Evolutionary conservation across 2,113 vertebrate genomes (phyloP).

Genomic region (Taurulus bubalis): DNA sequence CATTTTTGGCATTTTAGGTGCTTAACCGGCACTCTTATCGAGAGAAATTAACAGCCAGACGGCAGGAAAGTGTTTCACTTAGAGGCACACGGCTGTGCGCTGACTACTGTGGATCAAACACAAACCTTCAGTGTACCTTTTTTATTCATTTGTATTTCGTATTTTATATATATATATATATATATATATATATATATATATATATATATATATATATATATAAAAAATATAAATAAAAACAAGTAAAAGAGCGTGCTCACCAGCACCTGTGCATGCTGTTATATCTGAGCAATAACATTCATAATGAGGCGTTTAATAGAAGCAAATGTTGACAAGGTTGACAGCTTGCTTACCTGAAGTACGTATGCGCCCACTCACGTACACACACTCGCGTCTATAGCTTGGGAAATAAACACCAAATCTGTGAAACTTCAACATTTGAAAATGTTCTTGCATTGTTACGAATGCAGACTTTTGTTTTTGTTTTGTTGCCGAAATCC

Average conservation of each 20-base stretch:
- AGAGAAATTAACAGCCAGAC: conserved; percentile 44
- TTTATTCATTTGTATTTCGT: not conserved
- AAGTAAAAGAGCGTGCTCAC: too few species aligned
- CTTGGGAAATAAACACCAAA: not conserved
- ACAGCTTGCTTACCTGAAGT: not conserved
- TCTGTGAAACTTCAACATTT: not conserved
- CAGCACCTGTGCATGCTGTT: not conserved
- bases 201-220: too few species aligned
- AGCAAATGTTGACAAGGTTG: not conserved
- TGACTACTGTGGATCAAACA: not conserved
- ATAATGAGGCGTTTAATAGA: not conserved
- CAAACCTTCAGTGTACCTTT: not conserved
- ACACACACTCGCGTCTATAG: not conserved
- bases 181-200: too few species aligned
- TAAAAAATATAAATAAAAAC: not conserved
- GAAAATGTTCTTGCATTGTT: not conserved
- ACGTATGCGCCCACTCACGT: not conserved
- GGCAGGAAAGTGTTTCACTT: conserved; percentile 32
- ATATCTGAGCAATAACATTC: not conserved
- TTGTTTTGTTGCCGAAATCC: conserved; percentile 29
- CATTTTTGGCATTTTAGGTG: conserved; percentile 42
- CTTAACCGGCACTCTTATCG: conserved; percentile 32
- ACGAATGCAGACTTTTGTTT: not conserved
- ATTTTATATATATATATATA: not conserved
- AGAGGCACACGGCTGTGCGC: conserved; percentile 9